Percentiles rank a stretch among this genome's conserved stretches.
Evolutionary conservation across 2,888 invertebrate species (phyloP).

Genomic region (Lepidonotus clava): DNA sequence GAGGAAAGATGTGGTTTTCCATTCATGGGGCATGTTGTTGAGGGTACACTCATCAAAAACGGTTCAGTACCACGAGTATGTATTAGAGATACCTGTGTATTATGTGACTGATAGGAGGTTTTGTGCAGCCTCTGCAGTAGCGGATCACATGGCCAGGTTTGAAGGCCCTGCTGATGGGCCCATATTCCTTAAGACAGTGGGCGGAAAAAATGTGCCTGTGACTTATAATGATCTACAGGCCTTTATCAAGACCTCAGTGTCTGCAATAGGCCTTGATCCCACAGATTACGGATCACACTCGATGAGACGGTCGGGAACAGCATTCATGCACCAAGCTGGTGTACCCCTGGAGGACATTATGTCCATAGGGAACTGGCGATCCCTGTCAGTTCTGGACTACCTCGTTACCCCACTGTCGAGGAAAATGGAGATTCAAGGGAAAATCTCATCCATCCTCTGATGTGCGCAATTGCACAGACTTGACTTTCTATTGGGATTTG

Average conservation of each 20-base stretch:
- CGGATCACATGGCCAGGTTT: neutral
- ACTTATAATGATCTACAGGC: neutral
- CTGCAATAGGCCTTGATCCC: neutral
- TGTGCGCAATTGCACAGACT: no score
- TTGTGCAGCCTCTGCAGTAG: neutral
- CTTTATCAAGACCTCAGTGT: neutral
- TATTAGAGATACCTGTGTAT: neutral
- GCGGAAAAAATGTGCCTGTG: neutral
- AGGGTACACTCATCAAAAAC: neutral
- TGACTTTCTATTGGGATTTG: no score
- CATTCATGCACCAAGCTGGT: neutral
- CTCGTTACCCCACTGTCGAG: no score
- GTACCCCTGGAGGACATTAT: neutral
- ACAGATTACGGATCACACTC: neutral
- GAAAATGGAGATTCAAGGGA: no score
- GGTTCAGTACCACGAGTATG: neutral
- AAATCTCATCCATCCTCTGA: no score
- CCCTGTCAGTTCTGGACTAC: no score
- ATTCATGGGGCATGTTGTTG: neutral
- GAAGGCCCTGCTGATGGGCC: neutral
- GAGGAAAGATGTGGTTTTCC: neutral
- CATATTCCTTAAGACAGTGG: neutral
- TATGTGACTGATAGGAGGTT: neutral
- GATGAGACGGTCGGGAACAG: neutral
- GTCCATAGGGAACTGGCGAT: no score